Evolutionary conservation across 1,140 invertebrate genomes (phyloP).

Genomic region (Panagrolaimus sp.): DNA sequence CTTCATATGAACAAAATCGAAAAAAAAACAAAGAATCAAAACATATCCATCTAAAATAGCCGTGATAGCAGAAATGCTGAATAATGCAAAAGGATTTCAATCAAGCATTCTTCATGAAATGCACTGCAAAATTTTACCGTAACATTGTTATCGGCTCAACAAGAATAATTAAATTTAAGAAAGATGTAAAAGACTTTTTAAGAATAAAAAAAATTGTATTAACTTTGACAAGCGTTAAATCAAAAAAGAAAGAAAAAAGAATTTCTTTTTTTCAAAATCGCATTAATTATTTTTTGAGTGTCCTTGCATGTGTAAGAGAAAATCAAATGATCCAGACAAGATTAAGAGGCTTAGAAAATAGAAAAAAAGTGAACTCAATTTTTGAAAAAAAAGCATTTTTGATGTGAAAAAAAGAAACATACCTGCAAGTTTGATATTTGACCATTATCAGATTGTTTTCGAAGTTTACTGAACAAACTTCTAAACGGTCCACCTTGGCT

Average conservation of each 20-base stretch:
- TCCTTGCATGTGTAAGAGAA: neutral
- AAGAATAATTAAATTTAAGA: neutral
- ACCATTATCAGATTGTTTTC: slow-evolving; percentile 23
- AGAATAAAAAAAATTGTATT: neutral
- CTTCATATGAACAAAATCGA: neutral
- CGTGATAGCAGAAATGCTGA: too few relatives aligned
- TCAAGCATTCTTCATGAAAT: neutral
- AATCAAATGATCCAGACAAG: too few relatives aligned
- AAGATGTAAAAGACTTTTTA: neutral
- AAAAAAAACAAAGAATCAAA: slow-evolving; percentile 3
- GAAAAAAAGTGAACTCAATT: too few relatives aligned
- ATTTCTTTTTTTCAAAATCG: neutral
- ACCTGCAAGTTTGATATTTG: slow-evolving; percentile 16
- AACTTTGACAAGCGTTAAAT: neutral
- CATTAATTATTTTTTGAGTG: neutral
- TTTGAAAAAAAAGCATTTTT: neutral
- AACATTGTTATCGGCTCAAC: neutral
- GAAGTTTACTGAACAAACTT: slow-evolving; percentile 42
- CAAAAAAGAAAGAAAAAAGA: neutral
- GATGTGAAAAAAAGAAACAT: slow-evolving; percentile 12
- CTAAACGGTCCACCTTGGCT: slow-evolving; percentile 27
- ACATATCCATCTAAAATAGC: slow-evolving; percentile 17
- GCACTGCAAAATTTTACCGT: neutral
- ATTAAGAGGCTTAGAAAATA: too few relatives aligned
- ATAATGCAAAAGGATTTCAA: slow-evolving; percentile 16